These are phyloP conservation scores for Drosophila mayaguana DNA, from an alignment of 2,888 invertebrate species.

Conservation along the genomic window DNA sequence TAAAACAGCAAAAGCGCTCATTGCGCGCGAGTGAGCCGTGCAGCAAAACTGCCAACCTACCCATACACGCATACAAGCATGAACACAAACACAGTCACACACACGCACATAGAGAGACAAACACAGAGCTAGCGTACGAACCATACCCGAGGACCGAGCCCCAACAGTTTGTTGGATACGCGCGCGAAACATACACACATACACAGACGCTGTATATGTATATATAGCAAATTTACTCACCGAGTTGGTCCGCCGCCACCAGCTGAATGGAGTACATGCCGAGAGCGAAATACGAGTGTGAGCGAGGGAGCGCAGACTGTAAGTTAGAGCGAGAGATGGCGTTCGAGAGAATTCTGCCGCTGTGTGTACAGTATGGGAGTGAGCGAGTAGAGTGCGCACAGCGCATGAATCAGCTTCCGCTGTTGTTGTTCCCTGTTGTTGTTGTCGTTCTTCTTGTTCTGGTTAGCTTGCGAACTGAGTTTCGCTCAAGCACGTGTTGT, in stretches of 20 bases:
- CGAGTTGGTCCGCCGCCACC: slow-evolving; percentile 47
- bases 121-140: slow-evolving; percentile 25
- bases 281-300: slow-evolving; percentile 29
- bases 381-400: slow-evolving; percentile 46
- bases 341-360: slow-evolving; percentile 36
- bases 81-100: neutral
- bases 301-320: slow-evolving; percentile 15
- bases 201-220: slow-evolving; percentile 11
- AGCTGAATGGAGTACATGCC: slow-evolving; percentile 51
- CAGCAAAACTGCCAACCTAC: slow-evolving; percentile 63
- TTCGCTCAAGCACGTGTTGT: slow-evolving; percentile 61
- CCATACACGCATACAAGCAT: slow-evolving; percentile 36
- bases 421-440: slow-evolving; percentile 51
- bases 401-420: slow-evolving; percentile 78
- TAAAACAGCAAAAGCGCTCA: slow-evolving; percentile 75
- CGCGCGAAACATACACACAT: slow-evolving; percentile 29
- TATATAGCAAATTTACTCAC: slow-evolving; percentile 59
- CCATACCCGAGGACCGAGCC: slow-evolving; percentile 48
- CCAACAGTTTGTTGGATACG: slow-evolving; percentile 70
- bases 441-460: slow-evolving; percentile 47
- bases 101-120: slow-evolving; percentile 9
- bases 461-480: slow-evolving; percentile 47
- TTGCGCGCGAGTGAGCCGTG: slow-evolving; percentile 62
- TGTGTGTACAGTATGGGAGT: slow-evolving; percentile 33
- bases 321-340: slow-evolving; percentile 44